A percentile compares a stretch with the other conserved stretches of the same genome.
phyloP scores from a whole-genome alignment of 2,888 invertebrate genomes.

The Asteroscopus sphinx region DNA sequence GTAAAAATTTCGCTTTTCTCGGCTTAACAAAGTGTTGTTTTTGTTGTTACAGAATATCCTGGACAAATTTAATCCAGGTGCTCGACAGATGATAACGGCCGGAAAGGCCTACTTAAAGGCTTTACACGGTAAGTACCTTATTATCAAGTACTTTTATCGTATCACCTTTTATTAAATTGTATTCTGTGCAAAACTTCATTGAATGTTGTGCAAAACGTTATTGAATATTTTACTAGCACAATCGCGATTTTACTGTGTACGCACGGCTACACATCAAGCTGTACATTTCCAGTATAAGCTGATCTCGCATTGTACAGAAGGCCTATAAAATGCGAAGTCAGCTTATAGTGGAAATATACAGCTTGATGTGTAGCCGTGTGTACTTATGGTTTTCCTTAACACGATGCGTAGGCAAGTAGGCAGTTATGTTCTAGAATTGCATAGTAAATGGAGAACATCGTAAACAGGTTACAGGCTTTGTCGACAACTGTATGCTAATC shows the following conservation, averaged over 20 bases:
- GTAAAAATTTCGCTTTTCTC: conserved; percentile 14
- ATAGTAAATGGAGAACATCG: conserved; percentile 17
- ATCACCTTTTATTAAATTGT: conserved; percentile 38
- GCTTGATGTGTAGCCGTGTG: background rate
- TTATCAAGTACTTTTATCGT: conserved; percentile 36
- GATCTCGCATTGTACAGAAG: too few relatives aligned
- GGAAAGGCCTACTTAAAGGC: conserved; percentile 98
- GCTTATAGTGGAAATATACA: too few relatives aligned
- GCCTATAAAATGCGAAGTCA: too few relatives aligned
- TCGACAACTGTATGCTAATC: conserved; percentile 21
- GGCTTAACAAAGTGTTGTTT: conserved; percentile 48
- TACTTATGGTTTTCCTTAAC: conserved; percentile 30
- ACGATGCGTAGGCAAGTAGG: conserved; percentile 1
- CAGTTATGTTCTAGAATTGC: conserved; percentile 18
- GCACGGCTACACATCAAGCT: too few relatives aligned
- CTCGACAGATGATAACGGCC: conserved; percentile 97
- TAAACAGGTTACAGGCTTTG: conserved; percentile 34
- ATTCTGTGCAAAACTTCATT: conserved; percentile 38
- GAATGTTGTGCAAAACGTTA: background rate
- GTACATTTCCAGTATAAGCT: too few relatives aligned
- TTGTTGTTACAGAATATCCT: conserved; percentile 96
- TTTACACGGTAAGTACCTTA: conserved; percentile 94
- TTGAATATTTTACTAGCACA: too few relatives aligned
- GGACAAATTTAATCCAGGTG: conserved; percentile 98
- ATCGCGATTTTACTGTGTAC: too few relatives aligned